Evolutionary conservation across 2,113 vertebrate genomes (phyloP).

Genomic region (Chionomys nivalis): DNA sequence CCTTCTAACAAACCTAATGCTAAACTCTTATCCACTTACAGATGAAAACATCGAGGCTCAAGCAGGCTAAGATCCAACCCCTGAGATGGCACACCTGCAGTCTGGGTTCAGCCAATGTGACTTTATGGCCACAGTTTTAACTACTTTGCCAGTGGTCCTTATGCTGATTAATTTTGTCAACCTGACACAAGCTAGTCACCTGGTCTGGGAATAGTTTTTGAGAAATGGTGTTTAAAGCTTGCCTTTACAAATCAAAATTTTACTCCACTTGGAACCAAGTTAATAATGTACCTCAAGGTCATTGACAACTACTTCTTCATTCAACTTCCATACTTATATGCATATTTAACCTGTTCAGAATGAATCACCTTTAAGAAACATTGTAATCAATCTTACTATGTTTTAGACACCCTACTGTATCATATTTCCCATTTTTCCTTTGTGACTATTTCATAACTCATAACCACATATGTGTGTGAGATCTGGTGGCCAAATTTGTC

Average conservation of each 20-base stretch:
- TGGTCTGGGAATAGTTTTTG: no score
- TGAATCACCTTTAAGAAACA: background rate
- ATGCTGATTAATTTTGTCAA: background rate
- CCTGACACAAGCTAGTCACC: background rate
- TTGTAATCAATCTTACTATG: background rate
- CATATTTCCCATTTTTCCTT: background rate
- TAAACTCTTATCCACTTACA: background rate
- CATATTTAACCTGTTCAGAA: background rate
- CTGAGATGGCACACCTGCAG: background rate
- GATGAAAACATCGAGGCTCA: background rate
- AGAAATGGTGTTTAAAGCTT: background rate
- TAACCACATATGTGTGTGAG: background rate
- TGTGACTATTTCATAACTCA: background rate
- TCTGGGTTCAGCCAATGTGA: background rate
- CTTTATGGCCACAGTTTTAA: background rate
- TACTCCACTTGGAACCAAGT: background rate
- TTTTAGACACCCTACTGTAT: background rate
- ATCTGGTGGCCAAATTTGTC: background rate
- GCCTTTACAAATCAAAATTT: background rate
- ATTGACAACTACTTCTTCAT: background rate
- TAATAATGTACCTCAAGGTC: background rate
- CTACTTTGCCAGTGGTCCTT: background rate
- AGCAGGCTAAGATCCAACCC: background rate
- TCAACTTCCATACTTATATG: background rate
- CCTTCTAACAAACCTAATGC: background rate